Evolutionary conservation across 2,797 vertebrate genomes (phyloP).

Genomic region (Anabacerthia variegaticeps): DNA sequence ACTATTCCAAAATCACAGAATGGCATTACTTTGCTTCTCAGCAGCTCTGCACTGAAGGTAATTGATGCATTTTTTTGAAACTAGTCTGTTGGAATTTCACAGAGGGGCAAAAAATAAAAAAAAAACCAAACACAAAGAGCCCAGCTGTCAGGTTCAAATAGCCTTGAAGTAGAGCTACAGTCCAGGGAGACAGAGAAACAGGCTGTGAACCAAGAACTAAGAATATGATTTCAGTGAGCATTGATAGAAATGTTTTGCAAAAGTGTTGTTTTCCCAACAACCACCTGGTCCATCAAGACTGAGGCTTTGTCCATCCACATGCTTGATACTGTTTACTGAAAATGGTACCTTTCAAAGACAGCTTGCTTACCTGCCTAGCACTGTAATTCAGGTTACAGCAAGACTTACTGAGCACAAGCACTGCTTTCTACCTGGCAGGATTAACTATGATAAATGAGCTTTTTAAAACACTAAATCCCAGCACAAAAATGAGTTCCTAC

Average conservation of each 20-base stretch:
- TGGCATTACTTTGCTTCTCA: background rate
- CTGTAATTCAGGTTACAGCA: background rate
- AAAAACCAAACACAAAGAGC: background rate
- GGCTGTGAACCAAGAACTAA: background rate
- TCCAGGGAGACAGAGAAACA: background rate
- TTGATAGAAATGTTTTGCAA: background rate
- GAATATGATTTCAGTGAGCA: background rate
- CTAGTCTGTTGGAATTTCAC: background rate
- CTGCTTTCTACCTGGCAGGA: background rate
- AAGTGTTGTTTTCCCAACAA: background rate
- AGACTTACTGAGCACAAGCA: background rate
- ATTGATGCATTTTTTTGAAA: slow-evolving; percentile 5
- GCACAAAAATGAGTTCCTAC: background rate
- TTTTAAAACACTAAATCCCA: background rate
- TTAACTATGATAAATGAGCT: background rate
- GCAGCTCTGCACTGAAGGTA: background rate
- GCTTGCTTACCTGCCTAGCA: background rate
- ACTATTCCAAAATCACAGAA: background rate
- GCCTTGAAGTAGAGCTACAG: background rate
- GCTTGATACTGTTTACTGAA: background rate
- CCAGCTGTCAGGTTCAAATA: background rate
- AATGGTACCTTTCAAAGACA: background rate
- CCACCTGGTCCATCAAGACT: background rate
- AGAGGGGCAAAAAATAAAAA: background rate
- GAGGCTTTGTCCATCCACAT: background rate